Base-by-base conservation (phyloP, 2,797 vertebrate species). In the Coendou prehensilis region DNA sequence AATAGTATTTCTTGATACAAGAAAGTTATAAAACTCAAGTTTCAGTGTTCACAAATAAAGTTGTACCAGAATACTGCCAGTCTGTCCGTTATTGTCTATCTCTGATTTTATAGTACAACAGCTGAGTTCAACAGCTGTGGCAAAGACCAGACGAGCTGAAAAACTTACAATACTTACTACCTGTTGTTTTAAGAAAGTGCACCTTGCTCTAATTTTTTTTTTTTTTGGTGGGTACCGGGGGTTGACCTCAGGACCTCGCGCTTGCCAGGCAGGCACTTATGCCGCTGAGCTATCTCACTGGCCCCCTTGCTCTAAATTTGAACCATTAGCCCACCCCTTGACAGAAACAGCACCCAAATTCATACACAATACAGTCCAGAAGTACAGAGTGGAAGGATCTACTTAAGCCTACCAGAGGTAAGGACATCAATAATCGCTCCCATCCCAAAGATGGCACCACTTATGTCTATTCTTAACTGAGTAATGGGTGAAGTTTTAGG, bases 11-110 rank as follows among this genome's bases (percentile, higher is more conserved):
- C 41, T 8, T n/a, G 30, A 83, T 33, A 91, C 6, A 92, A 14
- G 17, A 80, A 95, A 91, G 86, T 67, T 57, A 83, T 3, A 73
- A 87, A 90, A 76, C 73, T 87, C 41, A 64, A 54, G 37, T 69
- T 69, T 52, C 45, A 63, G 15, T 45, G 33, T 59, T 93, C 76
- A 69, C 30, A 56, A 89, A 84, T 45, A 83, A 23, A 9, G 30
- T 69, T 81, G 56, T 80, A 30, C 2, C 11, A 54, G 23, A 87
- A 45, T 28, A 73, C 14, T 59, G 50, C 7, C 41, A 54, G 9
- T 37, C 11, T 80, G 1, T 30, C 78, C 33, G 41, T 8, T 7
- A 41, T 6, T 69, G 18, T 26, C 26, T 9, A 50, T 2, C 23
- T 9, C 54, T 37, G 28, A 63, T 81, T 87, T 80, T 30, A 6